phyloP scores from a whole-genome alignment of 2,888 invertebrate genomes.

The Tricholauxania praeusta region DNA sequence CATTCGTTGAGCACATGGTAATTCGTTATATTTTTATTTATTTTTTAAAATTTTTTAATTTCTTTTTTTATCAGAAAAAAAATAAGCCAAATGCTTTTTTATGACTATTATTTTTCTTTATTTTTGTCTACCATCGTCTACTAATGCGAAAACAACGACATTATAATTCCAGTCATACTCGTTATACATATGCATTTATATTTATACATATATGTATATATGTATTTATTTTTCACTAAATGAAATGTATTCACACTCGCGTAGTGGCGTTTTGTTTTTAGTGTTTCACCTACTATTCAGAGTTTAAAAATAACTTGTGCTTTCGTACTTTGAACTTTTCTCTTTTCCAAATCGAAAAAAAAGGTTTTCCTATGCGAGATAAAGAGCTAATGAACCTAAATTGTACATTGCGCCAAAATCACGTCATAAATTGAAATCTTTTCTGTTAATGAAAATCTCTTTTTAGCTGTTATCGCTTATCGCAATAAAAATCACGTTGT shows the following conservation, averaged over 20 bases:
- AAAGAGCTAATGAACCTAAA: constrained; percentile 11
- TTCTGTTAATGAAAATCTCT: no score
- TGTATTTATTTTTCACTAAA: background rate
- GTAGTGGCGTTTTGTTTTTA: background rate
- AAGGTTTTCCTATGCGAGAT: background rate
- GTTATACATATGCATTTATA: no score
- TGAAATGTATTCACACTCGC: background rate
- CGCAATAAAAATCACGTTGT: no score
- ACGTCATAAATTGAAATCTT: background rate
- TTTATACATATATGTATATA: no score
- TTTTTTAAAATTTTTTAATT: background rate
- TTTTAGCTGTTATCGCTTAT: no score
- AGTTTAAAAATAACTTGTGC: background rate
- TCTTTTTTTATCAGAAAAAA: background rate
- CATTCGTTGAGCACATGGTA: constrained; percentile 8
- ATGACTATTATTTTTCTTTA: no score
- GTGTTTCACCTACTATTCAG: background rate
- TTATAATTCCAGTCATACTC: no score
- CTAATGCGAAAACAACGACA: no score
- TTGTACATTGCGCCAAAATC: constrained; percentile 28
- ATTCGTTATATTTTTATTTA: background rate
- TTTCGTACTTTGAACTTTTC: background rate
- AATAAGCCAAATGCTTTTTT: background rate
- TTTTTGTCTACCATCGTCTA: no score
- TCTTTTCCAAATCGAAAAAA: background rate